phyloP scores from a whole-genome alignment of 2,797 vertebrate species.

The Galagoides demidoff region DNA sequence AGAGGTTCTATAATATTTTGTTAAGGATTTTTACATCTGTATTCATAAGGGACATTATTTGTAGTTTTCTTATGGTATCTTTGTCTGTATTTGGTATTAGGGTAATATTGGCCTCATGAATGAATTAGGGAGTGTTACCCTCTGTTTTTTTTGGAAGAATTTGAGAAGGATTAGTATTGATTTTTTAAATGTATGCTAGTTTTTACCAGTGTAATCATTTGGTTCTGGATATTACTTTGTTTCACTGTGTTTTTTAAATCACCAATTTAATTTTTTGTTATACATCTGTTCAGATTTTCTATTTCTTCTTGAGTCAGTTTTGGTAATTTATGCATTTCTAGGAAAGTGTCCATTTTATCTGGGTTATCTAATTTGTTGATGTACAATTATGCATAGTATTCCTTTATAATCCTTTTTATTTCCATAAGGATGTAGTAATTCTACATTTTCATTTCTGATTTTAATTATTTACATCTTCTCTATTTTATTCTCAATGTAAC shows the following conservation, averaged over 20 bases:
- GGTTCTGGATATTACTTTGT: background rate
- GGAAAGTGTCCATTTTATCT: background rate
- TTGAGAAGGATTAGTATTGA: background rate
- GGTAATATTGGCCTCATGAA: background rate
- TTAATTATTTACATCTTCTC: background rate
- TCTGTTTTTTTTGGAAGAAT: background rate
- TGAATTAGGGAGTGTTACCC: background rate
- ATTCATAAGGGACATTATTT: background rate
- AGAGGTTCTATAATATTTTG: background rate
- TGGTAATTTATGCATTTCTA: background rate
- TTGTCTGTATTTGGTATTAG: background rate
- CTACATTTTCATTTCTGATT: conserved; percentile 32
- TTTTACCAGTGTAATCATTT: background rate
- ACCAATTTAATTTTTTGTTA: background rate
- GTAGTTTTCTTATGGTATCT: background rate
- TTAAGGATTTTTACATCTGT: background rate
- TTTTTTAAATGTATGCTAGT: background rate
- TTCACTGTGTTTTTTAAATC: background rate
- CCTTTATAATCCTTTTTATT: background rate
- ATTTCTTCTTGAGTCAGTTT: background rate
- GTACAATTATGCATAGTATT: background rate
- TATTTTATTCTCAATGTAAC: background rate
- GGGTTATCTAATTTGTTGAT: background rate
- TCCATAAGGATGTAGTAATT: background rate
- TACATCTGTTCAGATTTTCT: background rate